Percentiles rank a stretch among this genome's conserved stretches.
Evolutionary conservation across 2,888 invertebrate species (phyloP).

Genomic region (Miltochrista miniata): DNA sequence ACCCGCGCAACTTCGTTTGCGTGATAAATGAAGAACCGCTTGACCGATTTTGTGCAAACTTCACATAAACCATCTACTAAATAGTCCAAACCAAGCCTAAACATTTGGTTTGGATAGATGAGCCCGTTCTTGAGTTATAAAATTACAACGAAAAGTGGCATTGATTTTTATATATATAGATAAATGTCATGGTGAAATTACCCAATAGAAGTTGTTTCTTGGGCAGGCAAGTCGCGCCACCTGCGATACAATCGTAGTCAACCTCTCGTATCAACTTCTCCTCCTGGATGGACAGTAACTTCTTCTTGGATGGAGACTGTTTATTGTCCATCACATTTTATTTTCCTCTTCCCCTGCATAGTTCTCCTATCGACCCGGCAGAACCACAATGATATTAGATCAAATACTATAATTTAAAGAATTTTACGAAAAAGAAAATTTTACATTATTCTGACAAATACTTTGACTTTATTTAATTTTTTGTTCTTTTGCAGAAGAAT

Average conservation of each 20-base stretch:
- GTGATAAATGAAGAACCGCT: too few species aligned
- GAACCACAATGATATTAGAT: constrained; percentile 31
- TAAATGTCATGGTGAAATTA: constrained; percentile 22
- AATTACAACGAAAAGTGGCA: too few species aligned
- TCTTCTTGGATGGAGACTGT: constrained; percentile 69
- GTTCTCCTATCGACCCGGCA: constrained; percentile 50
- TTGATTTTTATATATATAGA: too few species aligned
- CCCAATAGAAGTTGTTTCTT: constrained; percentile 60
- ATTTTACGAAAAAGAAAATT: constrained; percentile 38
- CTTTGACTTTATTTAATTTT: constrained; percentile 34
- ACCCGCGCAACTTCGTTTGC: too few species aligned
- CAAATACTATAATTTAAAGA: constrained; percentile 51
- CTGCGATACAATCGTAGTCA: constrained; percentile 56
- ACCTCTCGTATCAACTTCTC: constrained; percentile 66
- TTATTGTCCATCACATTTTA: constrained; percentile 81
- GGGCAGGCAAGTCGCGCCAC: constrained; percentile 39
- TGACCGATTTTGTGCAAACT: too few species aligned
- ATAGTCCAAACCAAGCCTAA: too few species aligned
- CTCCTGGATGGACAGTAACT: constrained; percentile 66
- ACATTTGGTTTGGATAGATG: too few species aligned
- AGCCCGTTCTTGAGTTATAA: too few species aligned
- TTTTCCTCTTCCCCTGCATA: constrained; percentile 73
- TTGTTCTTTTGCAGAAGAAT: constrained; percentile 38
- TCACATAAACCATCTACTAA: too few species aligned
- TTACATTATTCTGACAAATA: constrained; percentile 57